Evolutionary conservation across 2,797 vertebrate species (phyloP), one percentile per base, ranked within the genome.

Genomic region (Selene dorsalis): DNA sequence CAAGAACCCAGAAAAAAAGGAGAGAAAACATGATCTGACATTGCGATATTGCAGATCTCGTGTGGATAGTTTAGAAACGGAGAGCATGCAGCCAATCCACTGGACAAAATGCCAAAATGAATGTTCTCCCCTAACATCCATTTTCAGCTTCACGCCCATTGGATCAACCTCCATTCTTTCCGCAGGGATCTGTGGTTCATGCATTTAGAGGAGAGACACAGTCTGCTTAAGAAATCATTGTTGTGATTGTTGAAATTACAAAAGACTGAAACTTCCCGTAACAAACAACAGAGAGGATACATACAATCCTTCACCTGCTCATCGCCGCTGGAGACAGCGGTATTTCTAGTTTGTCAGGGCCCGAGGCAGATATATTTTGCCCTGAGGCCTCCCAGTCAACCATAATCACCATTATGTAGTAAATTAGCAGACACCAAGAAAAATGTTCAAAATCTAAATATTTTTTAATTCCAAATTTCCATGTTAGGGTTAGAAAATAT

Each of bases 1-100:
- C 30, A 48, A 65, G 45, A 75, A 45, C 48, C 68, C 18, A 16
- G 9, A 66, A 72, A 63, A n/a, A 48, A 71, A 32, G 58, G 22
- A 28, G 10, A 35, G 5, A 77, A 77, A 71, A 77, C 28, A 69
- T 55, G 38, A 77, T 47, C 12, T 75, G 56, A 63, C 38, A 24
- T 69, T 67, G 60, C 12, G 1, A 53, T 61, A 47, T 20, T 52
- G 28, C 41, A 71, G 38, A 48, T 78, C 78, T 74, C 73, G 18
- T 20, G 66, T 30, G 79, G 32, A 24, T 63, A 24, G n/a, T 41
- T 73, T 16, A n/a, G 67, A 75, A 64, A 77, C n/a, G 20, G 39
- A 67, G 2, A 56, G 32, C 73, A 76, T 80, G 35, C 87, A 77
- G 84, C 84, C 87, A 90, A 47, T 3, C 2, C 12, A 45, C 43